Conservation (phyloP, 2,113 vertebrate genomes). For the Nibea albiflora region DNA sequence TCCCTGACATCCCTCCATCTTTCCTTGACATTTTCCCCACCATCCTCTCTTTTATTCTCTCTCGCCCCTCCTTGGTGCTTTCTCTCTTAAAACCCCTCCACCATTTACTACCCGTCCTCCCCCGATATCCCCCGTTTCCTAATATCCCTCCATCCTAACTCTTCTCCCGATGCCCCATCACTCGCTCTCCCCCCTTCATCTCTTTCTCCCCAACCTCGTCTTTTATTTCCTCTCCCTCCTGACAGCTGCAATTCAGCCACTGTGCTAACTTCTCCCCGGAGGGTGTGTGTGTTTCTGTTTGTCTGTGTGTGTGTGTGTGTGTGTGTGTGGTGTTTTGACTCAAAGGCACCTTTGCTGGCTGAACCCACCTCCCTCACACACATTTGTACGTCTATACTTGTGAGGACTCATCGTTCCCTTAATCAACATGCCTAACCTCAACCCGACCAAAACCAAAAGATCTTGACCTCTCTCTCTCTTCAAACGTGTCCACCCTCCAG, state of each 20-base stretch:
- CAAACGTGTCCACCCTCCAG: background rate
- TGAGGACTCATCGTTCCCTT: background rate
- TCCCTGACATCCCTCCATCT: background rate
- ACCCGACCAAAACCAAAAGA: no score
- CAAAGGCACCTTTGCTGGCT: conserved; percentile 58
- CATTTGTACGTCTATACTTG: background rate
- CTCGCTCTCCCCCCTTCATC: background rate
- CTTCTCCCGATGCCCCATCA: background rate
- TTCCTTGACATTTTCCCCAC: background rate
- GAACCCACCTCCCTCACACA: conserved; percentile 8
- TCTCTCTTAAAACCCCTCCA: background rate
- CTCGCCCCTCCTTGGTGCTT: no score
- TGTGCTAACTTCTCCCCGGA: conserved; percentile 44
- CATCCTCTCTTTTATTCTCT: background rate
- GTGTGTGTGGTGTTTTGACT: background rate
- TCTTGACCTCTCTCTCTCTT: background rate
- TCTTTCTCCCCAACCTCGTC: background rate
- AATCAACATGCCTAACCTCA: no score
- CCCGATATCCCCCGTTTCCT: background rate
- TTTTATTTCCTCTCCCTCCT: conserved; percentile 23
- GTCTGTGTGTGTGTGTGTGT: conserved; percentile 17
- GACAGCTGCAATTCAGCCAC: conserved; percentile 57
- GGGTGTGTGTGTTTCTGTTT: conserved; percentile 3
- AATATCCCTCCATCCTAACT: background rate
- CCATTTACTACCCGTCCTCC: no score